Percentiles rank a stretch among this genome's conserved stretches.
Evolutionary conservation across 2,888 invertebrate genomes (phyloP).

Genomic region (Pachliopta kotzebuea): DNA sequence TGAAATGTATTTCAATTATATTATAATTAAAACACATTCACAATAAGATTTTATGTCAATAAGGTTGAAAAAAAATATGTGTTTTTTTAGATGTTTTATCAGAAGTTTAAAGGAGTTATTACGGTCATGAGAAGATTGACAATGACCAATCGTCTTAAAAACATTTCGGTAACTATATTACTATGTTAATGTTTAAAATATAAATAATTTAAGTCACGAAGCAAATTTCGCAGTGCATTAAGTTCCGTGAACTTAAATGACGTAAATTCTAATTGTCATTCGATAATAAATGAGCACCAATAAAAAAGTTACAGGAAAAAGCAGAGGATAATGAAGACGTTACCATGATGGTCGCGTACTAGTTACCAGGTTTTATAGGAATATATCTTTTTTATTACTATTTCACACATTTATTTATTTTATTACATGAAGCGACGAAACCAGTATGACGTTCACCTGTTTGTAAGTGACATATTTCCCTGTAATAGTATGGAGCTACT

Average conservation of each 20-base stretch:
- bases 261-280: conserved; percentile 17
- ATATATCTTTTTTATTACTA: neutral
- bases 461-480: too few relatives aligned
- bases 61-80: neutral
- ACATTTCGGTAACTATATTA: too few relatives aligned
- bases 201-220: too few relatives aligned
- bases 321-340: conserved; percentile 2
- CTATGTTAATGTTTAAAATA: too few relatives aligned
- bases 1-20: neutral
- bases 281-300: conserved; percentile 6
- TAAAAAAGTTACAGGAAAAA: conserved; percentile 10
- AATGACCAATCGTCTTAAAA: too few relatives aligned
- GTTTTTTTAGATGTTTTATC: too few relatives aligned
- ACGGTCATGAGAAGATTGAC: too few relatives aligned
- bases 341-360: conserved; percentile 3
- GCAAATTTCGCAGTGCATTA: neutral
- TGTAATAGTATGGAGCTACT: too few relatives aligned
- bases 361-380: conserved; percentile 2
- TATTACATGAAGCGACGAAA: neutral
- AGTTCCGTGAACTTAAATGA: conserved; percentile 8
- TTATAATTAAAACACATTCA: neutral
- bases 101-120: too few relatives aligned
- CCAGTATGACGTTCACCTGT: too few relatives aligned
- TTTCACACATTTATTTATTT: conserved; percentile 7
- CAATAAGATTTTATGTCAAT: neutral